Conservation (phyloP, 2,888 invertebrate genomes). For the Dynastes tityus region DNA sequence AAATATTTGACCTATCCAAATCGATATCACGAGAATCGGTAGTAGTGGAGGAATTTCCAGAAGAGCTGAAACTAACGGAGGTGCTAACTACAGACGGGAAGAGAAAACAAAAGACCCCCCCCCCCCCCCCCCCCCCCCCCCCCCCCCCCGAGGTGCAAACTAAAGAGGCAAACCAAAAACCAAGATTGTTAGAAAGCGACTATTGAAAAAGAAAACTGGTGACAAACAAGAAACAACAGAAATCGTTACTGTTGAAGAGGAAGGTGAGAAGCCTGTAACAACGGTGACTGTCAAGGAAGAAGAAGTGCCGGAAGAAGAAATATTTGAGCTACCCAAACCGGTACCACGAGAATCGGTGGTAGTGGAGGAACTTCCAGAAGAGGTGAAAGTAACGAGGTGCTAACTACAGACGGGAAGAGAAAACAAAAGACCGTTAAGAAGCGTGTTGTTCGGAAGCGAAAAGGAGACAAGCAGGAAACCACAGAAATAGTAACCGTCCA, state of each 20-base stretch:
- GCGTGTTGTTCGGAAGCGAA: slow-evolving; percentile 68
- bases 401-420: slow-evolving; percentile 57
- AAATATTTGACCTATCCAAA: slow-evolving; percentile 53
- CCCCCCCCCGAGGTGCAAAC: too few relatives aligned
- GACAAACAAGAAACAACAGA: slow-evolving; percentile 69
- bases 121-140: too few relatives aligned
- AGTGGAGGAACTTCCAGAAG: slow-evolving; percentile 56
- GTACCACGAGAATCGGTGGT: slow-evolving; percentile 51
- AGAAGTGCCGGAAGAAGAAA: too few relatives aligned
- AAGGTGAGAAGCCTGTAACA: slow-evolving; percentile 60
- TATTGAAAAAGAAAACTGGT: slow-evolving; percentile 60
- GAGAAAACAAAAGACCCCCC: too few relatives aligned
- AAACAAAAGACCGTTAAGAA: slow-evolving; percentile 62
- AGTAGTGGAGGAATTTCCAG: slow-evolving; percentile 36
- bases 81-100: too few relatives aligned
- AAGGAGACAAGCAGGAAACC: slow-evolving; percentile 68
- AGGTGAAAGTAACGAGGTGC: slow-evolving; percentile 61
- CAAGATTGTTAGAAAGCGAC: too few relatives aligned
- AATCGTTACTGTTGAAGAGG: slow-evolving; percentile 63
- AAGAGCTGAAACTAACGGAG: slow-evolving; percentile 52
- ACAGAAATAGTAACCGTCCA: slow-evolving; percentile 70
- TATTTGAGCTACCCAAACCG: slow-evolving; percentile 56
- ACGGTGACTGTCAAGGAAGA: slow-evolving; percentile 59
- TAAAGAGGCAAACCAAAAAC: too few relatives aligned
- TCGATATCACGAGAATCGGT: slow-evolving; percentile 63